These are phyloP conservation scores for Lucilia cuprina DNA, from an alignment of 1,140 invertebrate species.

Conservation along the genomic window DNA sequence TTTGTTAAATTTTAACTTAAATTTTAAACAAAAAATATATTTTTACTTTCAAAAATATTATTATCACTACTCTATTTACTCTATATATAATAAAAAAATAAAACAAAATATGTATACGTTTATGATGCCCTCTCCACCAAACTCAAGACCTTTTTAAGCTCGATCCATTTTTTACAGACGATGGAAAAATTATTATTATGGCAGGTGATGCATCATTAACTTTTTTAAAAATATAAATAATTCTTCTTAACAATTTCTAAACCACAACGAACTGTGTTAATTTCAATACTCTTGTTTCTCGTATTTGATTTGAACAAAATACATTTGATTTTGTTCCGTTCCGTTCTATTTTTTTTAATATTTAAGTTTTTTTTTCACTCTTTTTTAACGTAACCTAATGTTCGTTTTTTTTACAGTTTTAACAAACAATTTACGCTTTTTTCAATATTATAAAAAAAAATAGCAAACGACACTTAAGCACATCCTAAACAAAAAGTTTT, in stretches of 20 bases:
- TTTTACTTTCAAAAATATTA: conserved; percentile 16
- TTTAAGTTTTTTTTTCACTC: not conserved
- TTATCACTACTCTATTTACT: conserved; percentile 27
- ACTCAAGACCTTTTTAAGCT: conserved; percentile 63
- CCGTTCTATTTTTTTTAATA: too few relatives aligned
- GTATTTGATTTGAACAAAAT: not conserved
- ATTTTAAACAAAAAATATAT: not conserved
- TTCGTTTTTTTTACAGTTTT: not conserved
- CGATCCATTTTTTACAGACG: conserved; percentile 63
- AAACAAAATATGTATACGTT: not conserved
- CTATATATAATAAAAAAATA: conserved; percentile 12
- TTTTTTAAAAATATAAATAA: not conserved
- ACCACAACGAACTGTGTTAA: not conserved
- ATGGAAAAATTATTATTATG: conserved; percentile 64
- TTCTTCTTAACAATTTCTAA: not conserved
- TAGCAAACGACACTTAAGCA: not conserved
- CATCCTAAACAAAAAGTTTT: not conserved
- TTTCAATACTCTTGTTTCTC: not conserved
- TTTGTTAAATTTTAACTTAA: not conserved
- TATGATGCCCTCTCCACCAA: conserved; percentile 38
- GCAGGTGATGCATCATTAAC: conserved; percentile 59
- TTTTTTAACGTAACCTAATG: not conserved
- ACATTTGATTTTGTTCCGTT: too few relatives aligned
- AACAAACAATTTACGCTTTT: not conserved
- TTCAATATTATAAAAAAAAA: not conserved